A percentile compares a stretch with the other conserved stretches of the same genome.
Conservation (phyloP, 2,888 invertebrate species). For the Ectemnius continuus region DNA sequence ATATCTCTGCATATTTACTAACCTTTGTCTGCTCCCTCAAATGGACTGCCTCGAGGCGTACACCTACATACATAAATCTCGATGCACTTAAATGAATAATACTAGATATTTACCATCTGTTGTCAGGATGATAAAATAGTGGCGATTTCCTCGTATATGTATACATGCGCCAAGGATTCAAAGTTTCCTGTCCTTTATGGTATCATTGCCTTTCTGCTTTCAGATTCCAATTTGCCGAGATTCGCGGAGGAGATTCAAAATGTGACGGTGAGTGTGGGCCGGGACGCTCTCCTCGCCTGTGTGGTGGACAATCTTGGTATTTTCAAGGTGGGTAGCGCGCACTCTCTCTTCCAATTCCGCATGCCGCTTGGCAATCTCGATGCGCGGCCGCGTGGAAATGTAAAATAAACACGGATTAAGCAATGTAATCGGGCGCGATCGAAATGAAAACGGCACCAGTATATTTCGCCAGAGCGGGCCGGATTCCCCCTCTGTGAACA, state of each 20-base stretch:
- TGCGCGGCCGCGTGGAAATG: background rate
- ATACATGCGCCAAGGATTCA: no score
- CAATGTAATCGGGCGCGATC: background rate
- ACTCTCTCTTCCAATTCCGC: background rate
- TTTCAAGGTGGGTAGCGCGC: slow-evolving; percentile 84
- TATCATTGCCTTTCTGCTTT: slow-evolving; percentile 29
- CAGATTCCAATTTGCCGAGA: slow-evolving; percentile 86
- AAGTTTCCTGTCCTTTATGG: no score
- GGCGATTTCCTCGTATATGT: no score
- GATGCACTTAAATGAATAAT: no score
- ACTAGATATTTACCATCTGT: no score
- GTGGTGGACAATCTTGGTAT: slow-evolving; percentile 92
- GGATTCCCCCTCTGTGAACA: slow-evolving; percentile 2
- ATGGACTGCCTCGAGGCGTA: no score
- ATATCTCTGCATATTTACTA: no score
- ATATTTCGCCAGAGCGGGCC: background rate
- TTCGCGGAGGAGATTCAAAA: slow-evolving; percentile 94
- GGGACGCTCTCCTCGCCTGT: slow-evolving; percentile 92
- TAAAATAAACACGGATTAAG: slow-evolving; percentile 6
- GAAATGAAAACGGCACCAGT: background rate
- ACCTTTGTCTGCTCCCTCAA: no score
- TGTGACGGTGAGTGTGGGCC: slow-evolving; percentile 92
- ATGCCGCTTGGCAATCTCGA: background rate
- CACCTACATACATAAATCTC: no score
- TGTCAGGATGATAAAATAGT: no score